Evolutionary conservation across 2,113 vertebrate genomes (phyloP), one percentile per base, ranked within the genome.

Genomic region (Lanius collurio): DNA sequence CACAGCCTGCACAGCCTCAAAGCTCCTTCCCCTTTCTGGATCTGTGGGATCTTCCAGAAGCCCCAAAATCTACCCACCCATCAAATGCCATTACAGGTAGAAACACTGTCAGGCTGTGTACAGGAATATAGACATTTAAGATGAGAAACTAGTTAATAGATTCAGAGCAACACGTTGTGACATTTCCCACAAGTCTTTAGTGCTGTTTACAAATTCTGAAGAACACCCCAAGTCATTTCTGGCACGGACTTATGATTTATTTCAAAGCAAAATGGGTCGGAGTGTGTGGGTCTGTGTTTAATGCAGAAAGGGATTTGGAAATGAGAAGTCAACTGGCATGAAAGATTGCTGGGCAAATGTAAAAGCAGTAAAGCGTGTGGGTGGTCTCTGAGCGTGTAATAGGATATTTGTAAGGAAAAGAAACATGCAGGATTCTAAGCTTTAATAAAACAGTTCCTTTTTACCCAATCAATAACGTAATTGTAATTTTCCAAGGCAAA

Each of bases 321-420:
- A 98, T 96, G 97, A 98, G 96, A 98, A 98, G 97, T 98, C 98
- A 98, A 98, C 96, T 77, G 96, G 95, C 95, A 96, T 97, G 98
- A 98, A 97, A 95, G 97, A 98, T 97, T 97, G 97, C 97, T 96
- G 95, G 97, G 97, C 94, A 97, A 96, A 94, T 73, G 93, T 53
- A 79, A 94, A 83, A 96, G 97, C 92, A 92, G 96, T 1, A 67
- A 92, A 96, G 93, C 60, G 50, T 93, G 97, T 96, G 97, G 97
- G 97, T 97, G 97, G 98, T 65, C 97, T 94, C 93, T 42, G 88
- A 95, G 95, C 95, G 30, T 63, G 91, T 74, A 94, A 96, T 76
- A 60, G 97, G 92, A 89, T 97, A 63, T 83, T 91, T 91, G 93
- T 84, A 82, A 97, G 65, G 97, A 57, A 91, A 52, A 71, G 69